Evolutionary conservation across 2,113 vertebrate species (phyloP).

Genomic region (Gymnarchus niloticus): DNA sequence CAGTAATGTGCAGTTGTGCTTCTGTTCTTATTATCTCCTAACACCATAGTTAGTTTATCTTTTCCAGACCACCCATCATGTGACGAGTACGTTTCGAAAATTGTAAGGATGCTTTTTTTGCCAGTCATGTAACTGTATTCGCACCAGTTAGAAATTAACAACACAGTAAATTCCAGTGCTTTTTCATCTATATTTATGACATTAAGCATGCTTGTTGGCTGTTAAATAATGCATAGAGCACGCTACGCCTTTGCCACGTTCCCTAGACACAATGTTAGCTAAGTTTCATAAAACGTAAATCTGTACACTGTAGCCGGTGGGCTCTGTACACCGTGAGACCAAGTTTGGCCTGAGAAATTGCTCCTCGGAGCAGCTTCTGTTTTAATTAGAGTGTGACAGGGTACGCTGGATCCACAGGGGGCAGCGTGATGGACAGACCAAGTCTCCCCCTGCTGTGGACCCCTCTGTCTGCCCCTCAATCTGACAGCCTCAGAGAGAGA

Average conservation of each 20-base stretch:
- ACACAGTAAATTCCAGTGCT: not conserved
- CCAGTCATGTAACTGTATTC: not conserved
- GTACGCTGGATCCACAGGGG: conserved; percentile 40
- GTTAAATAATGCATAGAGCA: not conserved
- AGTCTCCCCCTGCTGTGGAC: conserved; percentile 45
- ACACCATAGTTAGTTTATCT: not conserved
- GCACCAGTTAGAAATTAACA: not conserved
- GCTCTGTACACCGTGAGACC: not conserved
- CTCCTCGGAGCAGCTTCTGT: conserved; percentile 38
- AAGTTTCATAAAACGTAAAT: not conserved
- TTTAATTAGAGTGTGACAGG: conserved; percentile 56
- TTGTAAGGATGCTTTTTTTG: not conserved
- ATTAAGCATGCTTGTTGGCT: not conserved
- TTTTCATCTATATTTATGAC: not conserved
- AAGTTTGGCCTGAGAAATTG: conserved; percentile 14
- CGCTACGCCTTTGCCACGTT: not conserved
- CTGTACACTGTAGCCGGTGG: not conserved
- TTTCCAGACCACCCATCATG: not conserved
- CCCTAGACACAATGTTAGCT: not conserved
- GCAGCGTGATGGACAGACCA: conserved; percentile 39
- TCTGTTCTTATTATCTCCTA: not conserved
- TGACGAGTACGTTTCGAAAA: not conserved
- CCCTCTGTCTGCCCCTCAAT: conserved; percentile 49
- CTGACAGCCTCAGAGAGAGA: conserved; percentile 42
- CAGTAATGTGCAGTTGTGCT: not conserved